Percentiles rank a stretch among this genome's conserved stretches.
Evolutionary conservation across 2,888 invertebrate genomes (phyloP).

Genomic region (Amphimallon solstitiale): DNA sequence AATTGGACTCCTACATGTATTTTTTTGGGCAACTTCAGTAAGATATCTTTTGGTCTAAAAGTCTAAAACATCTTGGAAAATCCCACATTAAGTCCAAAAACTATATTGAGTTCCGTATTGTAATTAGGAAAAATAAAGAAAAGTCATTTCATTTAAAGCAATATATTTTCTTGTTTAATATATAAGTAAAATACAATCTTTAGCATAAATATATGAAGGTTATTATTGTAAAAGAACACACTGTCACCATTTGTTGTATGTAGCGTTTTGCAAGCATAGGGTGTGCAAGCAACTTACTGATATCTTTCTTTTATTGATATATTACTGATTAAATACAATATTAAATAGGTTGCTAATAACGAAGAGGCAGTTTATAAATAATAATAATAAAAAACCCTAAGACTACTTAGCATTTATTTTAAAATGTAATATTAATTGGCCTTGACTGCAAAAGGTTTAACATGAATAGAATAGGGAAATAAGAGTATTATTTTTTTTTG

Average conservation of each 20-base stretch:
- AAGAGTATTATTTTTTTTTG: too few species aligned
- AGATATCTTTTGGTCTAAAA: too few species aligned
- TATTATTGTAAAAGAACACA: slow-evolving; percentile 34
- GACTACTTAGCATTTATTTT: too few species aligned
- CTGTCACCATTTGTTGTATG: slow-evolving; percentile 34
- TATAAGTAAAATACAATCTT: slow-evolving; percentile 35
- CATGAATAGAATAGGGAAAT: too few species aligned
- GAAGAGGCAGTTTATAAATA: slow-evolving; percentile 20
- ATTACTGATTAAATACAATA: slow-evolving; percentile 12
- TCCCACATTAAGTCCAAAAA: too few species aligned
- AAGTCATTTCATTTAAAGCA: slow-evolving; percentile 39
- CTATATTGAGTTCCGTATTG: too few species aligned
- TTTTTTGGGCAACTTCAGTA: too few species aligned
- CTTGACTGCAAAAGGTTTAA: too few species aligned
- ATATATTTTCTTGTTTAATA: slow-evolving; percentile 34
- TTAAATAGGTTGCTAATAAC: slow-evolving; percentile 22
- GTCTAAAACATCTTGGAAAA: too few species aligned
- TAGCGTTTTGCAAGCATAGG: slow-evolving; percentile 34
- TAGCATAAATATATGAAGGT: slow-evolving; percentile 35
- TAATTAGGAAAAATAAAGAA: too few species aligned
- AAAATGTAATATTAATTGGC: too few species aligned
- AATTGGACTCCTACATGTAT: too few species aligned
- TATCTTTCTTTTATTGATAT: background rate
- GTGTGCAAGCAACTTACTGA: slow-evolving; percentile 39
- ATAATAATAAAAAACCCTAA: background rate